Percentiles rank a stretch among this genome's conserved stretches.
These are phyloP conservation scores for Pseudomyrmex dendroicus DNA, from an alignment of 1,140 invertebrate species.

Conservation along the genomic window DNA sequence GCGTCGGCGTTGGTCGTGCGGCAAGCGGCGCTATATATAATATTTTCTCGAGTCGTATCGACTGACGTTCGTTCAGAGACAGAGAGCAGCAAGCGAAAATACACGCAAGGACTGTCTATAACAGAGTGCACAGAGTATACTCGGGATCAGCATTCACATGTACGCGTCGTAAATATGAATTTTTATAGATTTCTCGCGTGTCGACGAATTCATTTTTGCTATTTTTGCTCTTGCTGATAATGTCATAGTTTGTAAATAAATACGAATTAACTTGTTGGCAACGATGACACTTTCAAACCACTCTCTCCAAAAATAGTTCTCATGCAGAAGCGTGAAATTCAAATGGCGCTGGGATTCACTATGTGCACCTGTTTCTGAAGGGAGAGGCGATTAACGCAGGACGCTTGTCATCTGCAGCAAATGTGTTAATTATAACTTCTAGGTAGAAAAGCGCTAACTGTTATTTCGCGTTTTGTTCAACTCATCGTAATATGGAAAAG, in stretches of 20 bases:
- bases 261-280: constrained; percentile 15
- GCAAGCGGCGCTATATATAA: constrained; percentile 56
- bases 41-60: constrained; percentile 61
- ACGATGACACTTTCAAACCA: constrained; percentile 44
- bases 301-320: constrained; percentile 32
- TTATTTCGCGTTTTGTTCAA: constrained; percentile 54
- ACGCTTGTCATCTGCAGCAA: constrained; percentile 58
- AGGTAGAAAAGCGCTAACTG: constrained; percentile 45
- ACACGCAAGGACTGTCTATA: constrained; percentile 52
- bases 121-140: constrained; percentile 54
- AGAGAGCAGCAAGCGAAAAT: neutral
- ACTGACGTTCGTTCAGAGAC: constrained; percentile 23
- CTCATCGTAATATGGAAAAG: constrained; percentile 23
- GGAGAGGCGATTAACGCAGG: constrained; percentile 59
- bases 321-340: constrained; percentile 53
- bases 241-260: neutral
- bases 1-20: constrained; percentile 15
- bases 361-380: constrained; percentile 55
- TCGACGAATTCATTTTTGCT: neutral
- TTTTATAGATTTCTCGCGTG: too few species aligned
- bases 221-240: neutral
- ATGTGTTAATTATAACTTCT: constrained; percentile 61
- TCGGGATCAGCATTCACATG: constrained; percentile 3
- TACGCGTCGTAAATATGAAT: neutral
- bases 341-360: constrained; percentile 50